A percentile compares a stretch with the other conserved stretches of the same genome.
These are phyloP conservation scores for Dryobota labecula DNA, from an alignment of 2,888 invertebrate species.

Conservation along the genomic window DNA sequence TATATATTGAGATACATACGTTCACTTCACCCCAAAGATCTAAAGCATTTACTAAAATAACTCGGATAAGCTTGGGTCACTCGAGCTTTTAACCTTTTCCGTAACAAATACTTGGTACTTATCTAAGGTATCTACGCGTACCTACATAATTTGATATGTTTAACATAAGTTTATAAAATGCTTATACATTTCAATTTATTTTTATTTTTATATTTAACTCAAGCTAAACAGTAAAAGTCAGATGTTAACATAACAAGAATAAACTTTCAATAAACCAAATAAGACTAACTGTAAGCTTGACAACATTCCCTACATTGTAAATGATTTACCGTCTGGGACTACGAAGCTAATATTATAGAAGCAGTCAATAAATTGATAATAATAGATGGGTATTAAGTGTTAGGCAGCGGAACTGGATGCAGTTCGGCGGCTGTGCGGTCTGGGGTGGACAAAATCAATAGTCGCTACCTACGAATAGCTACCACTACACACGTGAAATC, in stretches of 20 bases:
- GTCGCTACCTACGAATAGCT: slow-evolving; percentile 85
- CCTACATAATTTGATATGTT: slow-evolving; percentile 5
- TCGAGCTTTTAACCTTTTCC: slow-evolving; percentile 26
- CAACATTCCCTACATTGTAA: slow-evolving; percentile 29
- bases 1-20: slow-evolving; percentile 18
- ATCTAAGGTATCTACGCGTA: background rate
- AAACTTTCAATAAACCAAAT: slow-evolving; percentile 25
- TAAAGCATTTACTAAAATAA: slow-evolving; percentile 28
- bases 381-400: slow-evolving; percentile 81
- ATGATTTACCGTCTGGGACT: slow-evolving; percentile 41
- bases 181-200: background rate
- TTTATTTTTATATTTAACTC: too few relatives aligned
- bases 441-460: slow-evolving; percentile 90
- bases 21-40: slow-evolving; percentile 23
- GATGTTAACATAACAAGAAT: background rate
- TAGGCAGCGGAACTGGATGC: slow-evolving; percentile 77
- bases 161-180: slow-evolving; percentile 2
- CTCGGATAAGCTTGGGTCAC: slow-evolving; percentile 21
- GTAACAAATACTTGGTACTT: slow-evolving; percentile 7
- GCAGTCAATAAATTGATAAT: slow-evolving; percentile 83
- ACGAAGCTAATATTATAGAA: slow-evolving; percentile 67
- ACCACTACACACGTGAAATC: slow-evolving; percentile 82
- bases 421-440: slow-evolving; percentile 82
- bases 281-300: slow-evolving; percentile 21
- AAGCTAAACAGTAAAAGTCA: background rate